phyloP scores from a whole-genome alignment of 2,113 vertebrate genomes.

The Panurus biarmicus region DNA sequence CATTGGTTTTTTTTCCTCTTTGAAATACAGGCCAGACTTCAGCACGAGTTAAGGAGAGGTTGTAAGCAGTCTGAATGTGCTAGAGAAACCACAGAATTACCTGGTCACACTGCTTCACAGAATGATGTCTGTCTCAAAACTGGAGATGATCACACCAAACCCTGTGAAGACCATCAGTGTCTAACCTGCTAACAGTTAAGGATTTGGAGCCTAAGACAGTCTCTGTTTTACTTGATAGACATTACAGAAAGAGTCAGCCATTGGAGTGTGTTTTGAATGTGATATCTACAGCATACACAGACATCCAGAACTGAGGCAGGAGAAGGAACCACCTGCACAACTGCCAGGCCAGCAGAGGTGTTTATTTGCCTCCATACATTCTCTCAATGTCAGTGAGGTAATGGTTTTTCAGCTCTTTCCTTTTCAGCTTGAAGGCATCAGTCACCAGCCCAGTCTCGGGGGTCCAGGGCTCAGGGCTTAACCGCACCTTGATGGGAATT shows the following conservation, averaged over 20 bases:
- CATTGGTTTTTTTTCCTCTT: not conserved
- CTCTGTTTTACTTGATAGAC: not conserved
- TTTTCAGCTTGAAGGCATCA: conserved; percentile 96
- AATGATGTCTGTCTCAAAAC: not conserved
- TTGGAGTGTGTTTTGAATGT: not conserved
- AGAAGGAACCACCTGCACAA: conserved; percentile 1
- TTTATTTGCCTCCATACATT: conserved; percentile 92
- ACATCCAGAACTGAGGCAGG: not conserved
- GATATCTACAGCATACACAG: conserved; percentile 11
- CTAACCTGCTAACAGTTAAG: not conserved
- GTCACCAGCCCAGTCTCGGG: conserved; percentile 96
- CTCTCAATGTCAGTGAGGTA: conserved; percentile 92
- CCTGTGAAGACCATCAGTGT: not conserved
- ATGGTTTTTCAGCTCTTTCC: conserved; percentile 94
- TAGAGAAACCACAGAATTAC: not conserved
- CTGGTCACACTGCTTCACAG: not conserved
- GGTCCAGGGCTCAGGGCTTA: conserved; percentile 93
- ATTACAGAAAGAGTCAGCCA: not conserved
- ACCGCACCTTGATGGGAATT: conserved; percentile 88
- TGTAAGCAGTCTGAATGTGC: not conserved
- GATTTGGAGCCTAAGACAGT: not conserved
- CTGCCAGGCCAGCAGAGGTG: not conserved
- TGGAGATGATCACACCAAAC: conserved; percentile 11
- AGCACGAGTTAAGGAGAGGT: not conserved
- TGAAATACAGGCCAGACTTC: not conserved